phyloP scores from a whole-genome alignment of 1,140 invertebrate genomes.

The Tetraneura akinire region DNA sequence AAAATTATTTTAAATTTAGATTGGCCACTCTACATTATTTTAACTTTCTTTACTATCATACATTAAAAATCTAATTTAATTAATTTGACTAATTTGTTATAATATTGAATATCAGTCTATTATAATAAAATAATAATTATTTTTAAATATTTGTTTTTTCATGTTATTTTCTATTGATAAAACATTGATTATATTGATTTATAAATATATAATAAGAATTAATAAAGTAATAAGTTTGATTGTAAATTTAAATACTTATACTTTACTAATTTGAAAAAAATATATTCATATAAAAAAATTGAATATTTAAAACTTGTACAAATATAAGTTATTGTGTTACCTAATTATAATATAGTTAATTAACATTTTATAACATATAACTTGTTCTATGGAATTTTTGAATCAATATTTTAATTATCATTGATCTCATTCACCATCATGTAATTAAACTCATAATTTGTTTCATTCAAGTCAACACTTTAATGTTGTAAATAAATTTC shows the following conservation, averaged over 20 bases:
- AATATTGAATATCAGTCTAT: constrained; percentile 34
- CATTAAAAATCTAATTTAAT: background rate
- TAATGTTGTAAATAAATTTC: background rate
- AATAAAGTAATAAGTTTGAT: background rate
- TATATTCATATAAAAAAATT: too few relatives aligned
- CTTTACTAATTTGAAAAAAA: background rate
- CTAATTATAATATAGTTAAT: constrained; percentile 2
- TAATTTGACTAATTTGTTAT: background rate
- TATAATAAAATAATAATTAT: constrained; percentile 17
- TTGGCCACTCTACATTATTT: too few relatives aligned
- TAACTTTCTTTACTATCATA: too few relatives aligned
- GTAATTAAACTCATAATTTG: background rate
- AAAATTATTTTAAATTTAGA: too few relatives aligned
- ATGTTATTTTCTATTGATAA: background rate
- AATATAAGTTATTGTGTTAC: background rate
- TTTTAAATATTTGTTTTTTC: background rate
- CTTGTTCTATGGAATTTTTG: background rate
- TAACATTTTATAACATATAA: background rate
- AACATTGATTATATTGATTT: background rate
- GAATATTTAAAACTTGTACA: background rate
- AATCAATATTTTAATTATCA: background rate
- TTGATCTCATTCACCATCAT: background rate
- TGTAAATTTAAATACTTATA: background rate
- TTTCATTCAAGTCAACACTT: background rate
- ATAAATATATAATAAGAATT: background rate